Evolutionary conservation across 2,113 vertebrate species (phyloP), one percentile per base, ranked within the genome.

Genomic region (Solea solea): DNA sequence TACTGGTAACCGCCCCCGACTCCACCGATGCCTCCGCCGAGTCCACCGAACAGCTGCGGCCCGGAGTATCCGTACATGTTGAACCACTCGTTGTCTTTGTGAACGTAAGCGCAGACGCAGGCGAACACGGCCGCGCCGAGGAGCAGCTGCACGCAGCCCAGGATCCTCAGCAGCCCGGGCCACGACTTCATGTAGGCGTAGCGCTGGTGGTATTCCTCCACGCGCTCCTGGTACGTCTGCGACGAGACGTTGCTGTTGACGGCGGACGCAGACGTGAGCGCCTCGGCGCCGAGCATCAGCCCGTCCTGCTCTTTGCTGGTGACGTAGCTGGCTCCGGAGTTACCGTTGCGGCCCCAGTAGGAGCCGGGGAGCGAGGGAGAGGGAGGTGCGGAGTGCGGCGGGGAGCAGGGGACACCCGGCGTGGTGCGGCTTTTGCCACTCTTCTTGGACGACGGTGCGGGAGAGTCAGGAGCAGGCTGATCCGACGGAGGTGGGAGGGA

Each of bases 141-240:
- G 11, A 99, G 94, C 80, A 99, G 93, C 85, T 98, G 85, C 0
- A 89, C 92, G 7, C 93, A 93, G 0, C 95, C 92, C 76, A 98
- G 93, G 48, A 98, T 95, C 27, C 97, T 84, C 53, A 99, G 93
- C 69, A 98, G 92, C 7, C 97, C 97, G 0, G 97, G 93, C 97
- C 97, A 99, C 0, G 97, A 99, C 92, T 97, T 98, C 97, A 99
- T 96, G 91, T 97, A 98, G 74, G 93, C 90, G 1, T 99, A 97
- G 0, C 95, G 91, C 86, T 78, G 87, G 75, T 94, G 75, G 74
- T 96, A 97, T 39, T 93, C 94, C 80, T 96, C 95, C 69, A 95
- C 93, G 67, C 87, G 87, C 86, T 97, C 95, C 5, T 93, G 94
- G 89, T 97, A 98, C 0, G 95, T 94, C 76, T 78, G 92, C 1